phyloP scores from a whole-genome alignment of 2,797 vertebrate species.

The Limnodromus scolopaceus region DNA sequence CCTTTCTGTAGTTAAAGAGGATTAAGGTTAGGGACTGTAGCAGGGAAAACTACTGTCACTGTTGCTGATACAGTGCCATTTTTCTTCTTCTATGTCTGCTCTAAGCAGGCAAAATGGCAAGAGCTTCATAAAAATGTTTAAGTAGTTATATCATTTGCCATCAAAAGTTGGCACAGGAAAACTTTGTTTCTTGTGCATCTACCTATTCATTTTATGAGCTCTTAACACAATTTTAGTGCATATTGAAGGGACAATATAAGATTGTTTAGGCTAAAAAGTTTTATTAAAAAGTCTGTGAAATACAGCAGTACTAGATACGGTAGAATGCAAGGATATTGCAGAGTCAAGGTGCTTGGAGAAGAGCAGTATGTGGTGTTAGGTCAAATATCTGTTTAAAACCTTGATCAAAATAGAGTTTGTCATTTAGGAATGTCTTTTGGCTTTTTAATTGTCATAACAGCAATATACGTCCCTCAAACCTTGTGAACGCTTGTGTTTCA shows the following conservation, averaged over 20 bases:
- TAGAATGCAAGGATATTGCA: background rate
- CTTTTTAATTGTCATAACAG: background rate
- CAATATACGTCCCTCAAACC: background rate
- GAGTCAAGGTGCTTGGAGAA: background rate
- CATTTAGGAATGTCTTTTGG: background rate
- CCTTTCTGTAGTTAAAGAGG: conserved; percentile 60
- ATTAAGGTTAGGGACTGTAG: conserved; percentile 65
- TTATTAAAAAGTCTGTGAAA: background rate
- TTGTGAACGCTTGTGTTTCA: background rate
- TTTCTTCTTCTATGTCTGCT: conserved; percentile 51
- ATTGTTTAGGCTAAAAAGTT: background rate
- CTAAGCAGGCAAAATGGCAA: conserved; percentile 52
- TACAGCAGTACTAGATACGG: background rate
- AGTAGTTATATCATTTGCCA: conserved; percentile 12
- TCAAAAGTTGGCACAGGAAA: background rate
- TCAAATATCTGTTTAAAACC: background rate
- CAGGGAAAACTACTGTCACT: conserved; percentile 60
- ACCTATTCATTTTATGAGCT: background rate
- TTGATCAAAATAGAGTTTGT: background rate
- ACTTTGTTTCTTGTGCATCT: background rate
- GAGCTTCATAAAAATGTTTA: conserved; percentile 51
- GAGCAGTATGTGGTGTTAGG: background rate
- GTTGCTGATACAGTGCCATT: conserved; percentile 46
- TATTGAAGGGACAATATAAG: background rate
- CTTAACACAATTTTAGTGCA: background rate